Evolutionary conservation across 2,888 invertebrate species (phyloP).

Genomic region (Cryptocephalus primarius): DNA sequence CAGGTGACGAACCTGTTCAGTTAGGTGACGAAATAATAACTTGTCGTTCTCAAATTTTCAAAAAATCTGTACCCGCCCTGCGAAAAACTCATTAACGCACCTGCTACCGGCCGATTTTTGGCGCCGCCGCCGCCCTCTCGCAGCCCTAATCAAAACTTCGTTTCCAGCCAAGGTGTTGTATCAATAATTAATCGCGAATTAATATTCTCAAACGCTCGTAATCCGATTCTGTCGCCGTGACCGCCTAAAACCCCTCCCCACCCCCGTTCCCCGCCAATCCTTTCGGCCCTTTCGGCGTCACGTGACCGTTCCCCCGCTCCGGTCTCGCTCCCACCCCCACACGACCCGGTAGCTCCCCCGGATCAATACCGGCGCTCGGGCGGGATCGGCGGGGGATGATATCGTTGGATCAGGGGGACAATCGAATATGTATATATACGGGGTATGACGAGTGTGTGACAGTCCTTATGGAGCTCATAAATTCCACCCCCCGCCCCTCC

Average conservation of each 20-base stretch:
- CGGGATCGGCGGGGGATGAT: slow-evolving; percentile 21
- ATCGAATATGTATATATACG: slow-evolving; percentile 20
- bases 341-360: no score
- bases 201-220: slow-evolving; percentile 14
- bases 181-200: slow-evolving; percentile 13
- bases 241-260: slow-evolving; percentile 2
- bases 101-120: no score
- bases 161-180: slow-evolving; percentile 14
- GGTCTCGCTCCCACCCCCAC: no score
- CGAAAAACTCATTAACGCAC: no score
- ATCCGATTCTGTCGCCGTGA: slow-evolving; percentile 3
- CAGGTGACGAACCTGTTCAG: no score
- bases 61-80: no score
- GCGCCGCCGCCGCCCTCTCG: no score
- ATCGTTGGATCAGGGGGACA: slow-evolving; percentile 29
- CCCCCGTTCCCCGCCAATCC: slow-evolving; percentile 4
- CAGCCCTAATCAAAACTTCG: slow-evolving; percentile 9
- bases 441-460: slow-evolving; percentile 24
- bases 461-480: slow-evolving; percentile 4
- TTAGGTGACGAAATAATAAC: no score
- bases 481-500: no score
- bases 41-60: no score
- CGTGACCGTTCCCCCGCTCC: slow-evolving; percentile 1
- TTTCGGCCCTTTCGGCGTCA: slow-evolving; percentile 6
- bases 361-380: slow-evolving; percentile 21